A percentile compares a stretch with the other conserved stretches of the same genome.
Conservation (phyloP, 2,888 invertebrate species). For the Drosophila acutilabella region DNA sequence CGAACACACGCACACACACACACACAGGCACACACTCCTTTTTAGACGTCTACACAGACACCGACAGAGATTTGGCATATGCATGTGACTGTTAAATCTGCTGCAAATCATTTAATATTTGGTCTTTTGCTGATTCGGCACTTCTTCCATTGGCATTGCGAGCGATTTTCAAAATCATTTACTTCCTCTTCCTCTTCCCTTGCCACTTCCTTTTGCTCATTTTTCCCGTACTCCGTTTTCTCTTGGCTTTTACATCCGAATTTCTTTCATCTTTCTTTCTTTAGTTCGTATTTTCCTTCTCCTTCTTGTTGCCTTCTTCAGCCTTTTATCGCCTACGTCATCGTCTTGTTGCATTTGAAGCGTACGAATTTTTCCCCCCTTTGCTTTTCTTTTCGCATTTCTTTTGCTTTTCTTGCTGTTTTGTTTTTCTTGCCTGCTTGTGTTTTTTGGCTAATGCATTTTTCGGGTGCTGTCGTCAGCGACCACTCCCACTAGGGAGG, state of each 20-base stretch:
- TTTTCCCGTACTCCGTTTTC: background rate
- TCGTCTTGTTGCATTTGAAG: constrained; percentile 49
- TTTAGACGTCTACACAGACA: background rate
- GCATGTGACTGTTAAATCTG: constrained; percentile 48
- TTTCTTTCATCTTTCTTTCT: constrained; percentile 1
- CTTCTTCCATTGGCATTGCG: constrained; percentile 56
- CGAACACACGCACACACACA: no score
- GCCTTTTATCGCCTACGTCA: constrained; percentile 36
- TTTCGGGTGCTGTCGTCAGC: constrained; percentile 47
- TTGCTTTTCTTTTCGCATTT: constrained; percentile 3
- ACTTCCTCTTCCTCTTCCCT: constrained; percentile 9
- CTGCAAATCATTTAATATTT: constrained; percentile 66
- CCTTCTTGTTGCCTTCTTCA: constrained; percentile 4
- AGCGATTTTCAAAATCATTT: constrained; percentile 63
- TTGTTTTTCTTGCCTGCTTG: constrained; percentile 6
- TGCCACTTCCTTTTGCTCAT: background rate
- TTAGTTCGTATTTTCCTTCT: constrained; percentile 4
- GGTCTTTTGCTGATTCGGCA: constrained; percentile 58
- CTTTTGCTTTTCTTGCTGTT: constrained; percentile 1
- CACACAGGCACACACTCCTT: background rate
- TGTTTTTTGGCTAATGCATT: constrained; percentile 45
- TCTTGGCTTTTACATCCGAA: constrained; percentile 31
- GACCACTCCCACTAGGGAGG: background rate
- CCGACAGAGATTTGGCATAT: constrained; percentile 13
- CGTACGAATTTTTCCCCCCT: constrained; percentile 20